These are phyloP conservation scores for Piaya cayana DNA, from an alignment of 2,113 vertebrate genomes.

Conservation along the genomic window DNA sequence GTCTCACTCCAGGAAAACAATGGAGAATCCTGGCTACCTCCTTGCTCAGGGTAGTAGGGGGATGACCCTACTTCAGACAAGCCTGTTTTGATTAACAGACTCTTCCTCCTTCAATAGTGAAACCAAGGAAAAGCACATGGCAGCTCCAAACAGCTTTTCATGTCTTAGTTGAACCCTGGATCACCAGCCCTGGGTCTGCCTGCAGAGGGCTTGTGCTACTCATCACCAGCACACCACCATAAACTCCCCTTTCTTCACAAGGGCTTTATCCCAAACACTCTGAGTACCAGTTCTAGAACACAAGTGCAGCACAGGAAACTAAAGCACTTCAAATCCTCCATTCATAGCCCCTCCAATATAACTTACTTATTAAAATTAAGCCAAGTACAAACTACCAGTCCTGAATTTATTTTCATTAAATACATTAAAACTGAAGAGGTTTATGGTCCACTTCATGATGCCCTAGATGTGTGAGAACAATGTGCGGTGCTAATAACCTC, in stretches of 20 bases:
- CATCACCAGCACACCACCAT: background rate
- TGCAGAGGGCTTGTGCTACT: background rate
- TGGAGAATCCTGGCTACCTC: background rate
- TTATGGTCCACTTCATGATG: background rate
- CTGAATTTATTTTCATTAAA: background rate
- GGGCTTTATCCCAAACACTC: background rate
- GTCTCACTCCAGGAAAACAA: background rate
- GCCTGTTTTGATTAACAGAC: background rate
- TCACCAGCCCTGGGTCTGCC: background rate
- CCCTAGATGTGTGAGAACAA: background rate
- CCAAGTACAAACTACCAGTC: background rate
- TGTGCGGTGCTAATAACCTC: background rate
- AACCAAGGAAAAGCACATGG: background rate
- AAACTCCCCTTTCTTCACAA: background rate
- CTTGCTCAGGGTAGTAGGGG: background rate
- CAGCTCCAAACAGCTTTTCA: background rate
- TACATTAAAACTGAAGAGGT: background rate
- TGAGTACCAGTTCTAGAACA: rapidly evolving
- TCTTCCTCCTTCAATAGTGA: background rate
- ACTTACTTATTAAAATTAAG: background rate
- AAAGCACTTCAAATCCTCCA: background rate
- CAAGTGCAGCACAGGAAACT: background rate
- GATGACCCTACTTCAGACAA: background rate
- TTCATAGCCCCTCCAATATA: background rate
- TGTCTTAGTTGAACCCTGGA: background rate